phyloP scores from a whole-genome alignment of 2,888 invertebrate species.

The Junonia oenone region DNA sequence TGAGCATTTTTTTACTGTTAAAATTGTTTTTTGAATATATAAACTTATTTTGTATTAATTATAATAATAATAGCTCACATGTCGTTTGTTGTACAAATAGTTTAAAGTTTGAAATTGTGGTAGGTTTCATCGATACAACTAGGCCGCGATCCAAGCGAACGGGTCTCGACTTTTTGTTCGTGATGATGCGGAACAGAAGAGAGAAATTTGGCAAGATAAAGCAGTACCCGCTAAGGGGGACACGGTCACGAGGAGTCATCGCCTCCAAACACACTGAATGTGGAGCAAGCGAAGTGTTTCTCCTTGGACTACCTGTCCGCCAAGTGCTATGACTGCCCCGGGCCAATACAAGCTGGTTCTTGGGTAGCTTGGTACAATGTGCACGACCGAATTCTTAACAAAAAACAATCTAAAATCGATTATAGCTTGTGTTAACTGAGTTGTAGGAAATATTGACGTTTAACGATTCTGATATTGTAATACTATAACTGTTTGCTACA shows the following conservation, averaged over 20 bases:
- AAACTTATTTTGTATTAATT: no score
- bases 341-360: conserved; percentile 46
- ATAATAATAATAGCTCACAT: no score
- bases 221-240: conserved; percentile 69
- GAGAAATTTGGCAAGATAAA: conserved; percentile 76
- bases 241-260: conserved; percentile 76
- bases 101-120: conserved; percentile 9
- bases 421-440: no score
- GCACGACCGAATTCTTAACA: not conserved
- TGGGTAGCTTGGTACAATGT: conserved; percentile 1
- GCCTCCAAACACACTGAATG: conserved; percentile 67
- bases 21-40: not conserved
- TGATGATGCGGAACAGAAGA: conserved; percentile 74
- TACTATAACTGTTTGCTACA: not conserved
- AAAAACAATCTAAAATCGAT: not conserved
- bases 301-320: conserved; percentile 61
- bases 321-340: conserved; percentile 45
- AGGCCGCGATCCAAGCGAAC: conserved; percentile 69
- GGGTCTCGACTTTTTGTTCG: conserved; percentile 74
- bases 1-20: no score
- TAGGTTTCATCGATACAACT: conserved; percentile 46
- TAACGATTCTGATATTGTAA: no score
- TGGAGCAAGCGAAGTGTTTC: conserved; percentile 68
- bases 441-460: no score
- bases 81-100: not conserved